Evolutionary conservation across 2,888 invertebrate species (phyloP).

Genomic region (Limnephilus auricula): DNA sequence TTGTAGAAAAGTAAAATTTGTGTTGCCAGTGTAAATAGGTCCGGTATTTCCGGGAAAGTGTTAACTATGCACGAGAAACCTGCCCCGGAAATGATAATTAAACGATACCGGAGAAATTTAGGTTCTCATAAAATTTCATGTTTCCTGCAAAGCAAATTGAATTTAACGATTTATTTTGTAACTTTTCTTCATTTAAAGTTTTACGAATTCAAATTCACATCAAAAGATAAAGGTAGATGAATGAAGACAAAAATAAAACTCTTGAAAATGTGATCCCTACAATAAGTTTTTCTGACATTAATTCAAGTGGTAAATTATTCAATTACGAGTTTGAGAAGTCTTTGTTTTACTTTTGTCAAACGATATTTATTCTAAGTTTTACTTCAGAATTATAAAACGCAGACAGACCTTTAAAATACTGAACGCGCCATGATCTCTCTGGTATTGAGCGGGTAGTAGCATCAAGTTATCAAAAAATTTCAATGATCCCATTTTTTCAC

Average conservation of each 20-base stretch:
- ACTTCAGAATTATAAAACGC: not conserved
- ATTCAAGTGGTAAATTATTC: not conserved
- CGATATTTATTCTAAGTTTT: not conserved
- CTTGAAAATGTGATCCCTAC: not conserved
- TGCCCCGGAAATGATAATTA: not conserved
- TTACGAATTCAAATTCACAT: not conserved
- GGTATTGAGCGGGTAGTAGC: no score
- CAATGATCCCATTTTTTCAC: no score
- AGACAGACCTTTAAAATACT: no score
- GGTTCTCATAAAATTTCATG: not conserved
- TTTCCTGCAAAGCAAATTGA: not conserved
- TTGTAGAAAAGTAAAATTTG: slow-evolving; percentile 30
- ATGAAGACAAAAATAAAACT: not conserved
- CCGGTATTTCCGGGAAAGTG: not conserved
- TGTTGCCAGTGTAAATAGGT: slow-evolving; percentile 3
- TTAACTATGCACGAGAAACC: not conserved
- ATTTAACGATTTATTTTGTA: not conserved
- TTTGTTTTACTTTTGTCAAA: not conserved
- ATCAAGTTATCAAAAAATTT: no score
- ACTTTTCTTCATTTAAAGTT: not conserved
- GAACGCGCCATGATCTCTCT: no score
- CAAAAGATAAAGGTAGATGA: not conserved
- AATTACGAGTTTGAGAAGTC: not conserved
- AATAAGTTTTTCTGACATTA: not conserved
- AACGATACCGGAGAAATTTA: not conserved